phyloP scores from a whole-genome alignment of 2,888 invertebrate species.

The Pristionchus maxplancki region DNA sequence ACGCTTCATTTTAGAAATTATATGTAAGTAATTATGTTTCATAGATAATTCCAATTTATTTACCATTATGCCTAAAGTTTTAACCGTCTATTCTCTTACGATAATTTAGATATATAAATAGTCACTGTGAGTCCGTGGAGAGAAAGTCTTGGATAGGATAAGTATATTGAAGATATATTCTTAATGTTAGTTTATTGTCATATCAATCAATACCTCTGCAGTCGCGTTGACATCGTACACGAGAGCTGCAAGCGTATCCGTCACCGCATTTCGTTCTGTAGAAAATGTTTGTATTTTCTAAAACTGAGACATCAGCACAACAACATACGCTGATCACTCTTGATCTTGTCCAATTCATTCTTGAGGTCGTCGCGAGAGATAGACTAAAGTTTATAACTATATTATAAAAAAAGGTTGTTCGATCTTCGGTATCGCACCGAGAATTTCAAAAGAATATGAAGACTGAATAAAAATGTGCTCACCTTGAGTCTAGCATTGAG shows the following conservation, averaged over 20 bases:
- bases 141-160: not conserved
- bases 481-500: conserved; percentile 69
- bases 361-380: conserved; percentile 75
- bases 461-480: too few species aligned
- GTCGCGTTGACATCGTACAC: conserved; percentile 78
- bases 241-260: conserved; percentile 76
- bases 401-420: not conserved
- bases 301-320: not conserved
- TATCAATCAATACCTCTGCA: conserved; percentile 67
- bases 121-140: too few species aligned
- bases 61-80: too few species aligned
- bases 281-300: too few species aligned
- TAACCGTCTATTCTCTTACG: too few species aligned
- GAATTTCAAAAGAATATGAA: too few species aligned
- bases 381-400: conserved; percentile 51
- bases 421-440: too few species aligned
- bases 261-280: conserved; percentile 75
- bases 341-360: conserved; percentile 69
- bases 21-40: too few species aligned
- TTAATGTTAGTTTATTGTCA: not conserved
- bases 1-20: too few species aligned
- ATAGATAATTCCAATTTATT: too few species aligned
- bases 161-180: too few species aligned
- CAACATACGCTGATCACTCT: conserved; percentile 69
- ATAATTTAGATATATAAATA: too few species aligned